Conservation (phyloP, 2,797 vertebrate genomes). For the Pygocentrus nattereri region DNA sequence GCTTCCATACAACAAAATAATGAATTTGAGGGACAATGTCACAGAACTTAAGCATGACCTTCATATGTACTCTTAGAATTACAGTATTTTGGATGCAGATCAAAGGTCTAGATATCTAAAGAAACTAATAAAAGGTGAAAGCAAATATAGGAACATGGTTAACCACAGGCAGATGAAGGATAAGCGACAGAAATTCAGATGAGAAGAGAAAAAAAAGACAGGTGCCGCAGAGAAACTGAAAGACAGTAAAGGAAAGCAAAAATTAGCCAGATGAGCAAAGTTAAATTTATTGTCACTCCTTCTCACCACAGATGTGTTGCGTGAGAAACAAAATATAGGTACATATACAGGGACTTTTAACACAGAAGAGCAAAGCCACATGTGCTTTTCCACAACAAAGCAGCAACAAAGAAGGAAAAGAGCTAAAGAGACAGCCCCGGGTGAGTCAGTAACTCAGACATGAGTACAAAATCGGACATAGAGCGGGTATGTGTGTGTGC, state of each 20-base stretch:
- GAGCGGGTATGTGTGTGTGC: constrained; percentile 3
- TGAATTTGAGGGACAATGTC: not conserved
- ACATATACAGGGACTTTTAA: too few relatives aligned
- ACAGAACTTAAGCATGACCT: too few relatives aligned
- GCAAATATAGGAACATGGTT: not conserved
- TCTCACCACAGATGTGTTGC: too few relatives aligned
- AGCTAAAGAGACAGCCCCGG: not conserved
- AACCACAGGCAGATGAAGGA: not conserved
- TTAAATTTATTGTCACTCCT: too few relatives aligned
- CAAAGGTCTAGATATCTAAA: not conserved
- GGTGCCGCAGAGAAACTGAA: not conserved
- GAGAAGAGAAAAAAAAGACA: not conserved
- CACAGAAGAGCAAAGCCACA: too few relatives aligned
- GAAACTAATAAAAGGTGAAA: not conserved
- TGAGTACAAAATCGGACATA: constrained; percentile 12
- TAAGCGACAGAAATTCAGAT: not conserved
- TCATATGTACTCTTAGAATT: too few relatives aligned
- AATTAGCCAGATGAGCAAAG: not conserved
- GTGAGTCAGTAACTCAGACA: not conserved
- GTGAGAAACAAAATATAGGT: too few relatives aligned
- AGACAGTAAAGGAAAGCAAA: not conserved
- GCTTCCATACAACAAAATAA: not conserved
- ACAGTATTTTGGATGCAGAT: not conserved
- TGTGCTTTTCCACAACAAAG: too few relatives aligned
- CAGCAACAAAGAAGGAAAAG: not conserved